Evolutionary conservation across 2,113 vertebrate genomes (phyloP).

Genomic region (Nerophis ophidion): DNA sequence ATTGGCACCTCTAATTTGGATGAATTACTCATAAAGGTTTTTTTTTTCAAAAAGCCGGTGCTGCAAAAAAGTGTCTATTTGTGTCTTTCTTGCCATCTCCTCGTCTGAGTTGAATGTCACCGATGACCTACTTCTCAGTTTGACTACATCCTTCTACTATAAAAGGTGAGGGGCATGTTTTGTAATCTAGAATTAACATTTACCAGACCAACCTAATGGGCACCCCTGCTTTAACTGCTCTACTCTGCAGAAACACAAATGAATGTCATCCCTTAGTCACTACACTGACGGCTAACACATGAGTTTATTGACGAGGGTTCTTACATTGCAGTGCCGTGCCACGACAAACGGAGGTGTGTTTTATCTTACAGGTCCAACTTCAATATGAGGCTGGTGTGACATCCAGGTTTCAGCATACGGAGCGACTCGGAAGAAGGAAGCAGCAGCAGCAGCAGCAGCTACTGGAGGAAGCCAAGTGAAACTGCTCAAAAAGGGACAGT

Average conservation of each 20-base stretch:
- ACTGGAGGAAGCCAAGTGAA: conserved; percentile 6
- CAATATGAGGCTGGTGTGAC: conserved; percentile 69
- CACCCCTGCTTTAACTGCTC: no score
- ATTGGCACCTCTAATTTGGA: no score
- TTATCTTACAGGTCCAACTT: conserved; percentile 52
- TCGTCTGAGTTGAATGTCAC: no score
- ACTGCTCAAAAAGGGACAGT: conserved; percentile 7
- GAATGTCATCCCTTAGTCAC: neutral
- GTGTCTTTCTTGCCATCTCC: no score
- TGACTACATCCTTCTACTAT: no score
- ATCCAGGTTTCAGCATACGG: conserved; percentile 16
- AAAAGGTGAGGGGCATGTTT: no score
- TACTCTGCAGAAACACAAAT: neutral
- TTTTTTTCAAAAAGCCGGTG: no score
- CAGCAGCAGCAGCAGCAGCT: conserved; percentile 21
- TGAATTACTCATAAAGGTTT: no score
- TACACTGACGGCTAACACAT: conserved; percentile 45
- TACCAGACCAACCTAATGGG: no score
- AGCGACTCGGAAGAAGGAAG: conserved; percentile 7
- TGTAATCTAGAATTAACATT: no score
- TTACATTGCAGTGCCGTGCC: conserved; percentile 45
- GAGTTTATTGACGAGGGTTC: conserved; percentile 57
- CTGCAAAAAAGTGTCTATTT: no score
- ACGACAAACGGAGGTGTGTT: conserved; percentile 22
- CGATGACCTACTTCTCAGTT: no score